phyloP scores from a whole-genome alignment of 2,113 vertebrate species.

The Corydoras sp. region DNA sequence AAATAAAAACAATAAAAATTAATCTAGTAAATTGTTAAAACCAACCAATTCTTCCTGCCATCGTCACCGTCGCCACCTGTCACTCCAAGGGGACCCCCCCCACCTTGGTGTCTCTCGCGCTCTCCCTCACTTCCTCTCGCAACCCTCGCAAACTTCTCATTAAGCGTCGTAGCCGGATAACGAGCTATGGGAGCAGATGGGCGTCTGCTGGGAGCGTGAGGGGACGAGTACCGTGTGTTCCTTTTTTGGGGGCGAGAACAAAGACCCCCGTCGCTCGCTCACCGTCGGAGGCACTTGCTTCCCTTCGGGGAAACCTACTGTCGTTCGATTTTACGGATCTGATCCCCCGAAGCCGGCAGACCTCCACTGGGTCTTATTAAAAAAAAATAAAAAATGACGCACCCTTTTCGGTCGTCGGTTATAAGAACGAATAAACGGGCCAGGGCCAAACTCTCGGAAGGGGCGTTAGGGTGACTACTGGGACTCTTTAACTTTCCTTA shows the following conservation, averaged over 20 bases:
- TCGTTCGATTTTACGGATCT: neutral
- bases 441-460: too few species aligned
- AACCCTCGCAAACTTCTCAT: slow-evolving; percentile 26
- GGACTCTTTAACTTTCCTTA: too few species aligned
- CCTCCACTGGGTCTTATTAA: slow-evolving; percentile 45
- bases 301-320: neutral
- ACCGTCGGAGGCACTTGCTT: neutral
- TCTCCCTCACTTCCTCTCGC: neutral
- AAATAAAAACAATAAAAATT: too few species aligned
- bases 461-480: too few species aligned
- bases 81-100: too few species aligned
- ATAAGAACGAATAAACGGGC: too few species aligned
- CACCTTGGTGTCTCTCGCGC: too few species aligned
- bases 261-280: too few species aligned
- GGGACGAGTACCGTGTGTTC: slow-evolving; percentile 7
- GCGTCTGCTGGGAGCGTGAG: slow-evolving; percentile 28
- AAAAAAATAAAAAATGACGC: neutral
- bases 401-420: too few species aligned
- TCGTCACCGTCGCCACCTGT: too few species aligned
- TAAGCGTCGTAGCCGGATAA: slow-evolving; percentile 29
- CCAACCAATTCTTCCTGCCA: too few species aligned
- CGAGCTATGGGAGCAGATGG: slow-evolving; percentile 26
- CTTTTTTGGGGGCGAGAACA: slow-evolving; percentile 15
- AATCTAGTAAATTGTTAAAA: too few species aligned
- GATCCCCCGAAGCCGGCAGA: neutral